Conservation (phyloP, 1,140 invertebrate genomes). For the Dreissena rostriformis region DNA sequence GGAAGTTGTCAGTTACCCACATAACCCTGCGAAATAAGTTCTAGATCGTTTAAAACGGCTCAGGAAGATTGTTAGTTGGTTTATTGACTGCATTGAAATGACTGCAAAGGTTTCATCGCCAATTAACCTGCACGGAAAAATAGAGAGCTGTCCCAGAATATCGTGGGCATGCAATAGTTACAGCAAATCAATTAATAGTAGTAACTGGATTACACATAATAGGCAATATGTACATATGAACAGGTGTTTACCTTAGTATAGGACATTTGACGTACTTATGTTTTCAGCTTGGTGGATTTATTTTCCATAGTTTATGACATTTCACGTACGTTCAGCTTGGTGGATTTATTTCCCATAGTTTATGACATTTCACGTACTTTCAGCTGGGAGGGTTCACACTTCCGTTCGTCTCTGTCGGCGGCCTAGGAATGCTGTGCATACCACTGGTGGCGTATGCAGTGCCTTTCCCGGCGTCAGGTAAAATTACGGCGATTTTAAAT, state of each 20-base stretch:
- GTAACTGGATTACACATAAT: background rate
- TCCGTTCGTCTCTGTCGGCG: constrained; percentile 30
- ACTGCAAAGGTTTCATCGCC: too few relatives aligned
- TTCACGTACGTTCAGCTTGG: too few relatives aligned
- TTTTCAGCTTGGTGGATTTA: constrained; percentile 31
- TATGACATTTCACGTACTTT: too few relatives aligned
- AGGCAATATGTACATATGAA: background rate
- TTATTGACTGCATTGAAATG: too few relatives aligned
- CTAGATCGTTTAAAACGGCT: too few relatives aligned
- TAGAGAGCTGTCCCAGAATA: background rate
- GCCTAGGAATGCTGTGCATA: constrained; percentile 24
- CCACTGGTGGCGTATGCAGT: constrained; percentile 1
- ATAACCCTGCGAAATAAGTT: too few relatives aligned
- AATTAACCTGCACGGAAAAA: background rate
- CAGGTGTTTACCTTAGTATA: background rate
- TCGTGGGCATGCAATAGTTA: background rate
- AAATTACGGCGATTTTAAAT: too few relatives aligned
- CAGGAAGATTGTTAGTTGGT: too few relatives aligned
- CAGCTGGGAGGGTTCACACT: constrained; percentile 36
- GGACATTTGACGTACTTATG: background rate
- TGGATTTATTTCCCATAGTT: too few relatives aligned
- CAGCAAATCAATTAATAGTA: background rate
- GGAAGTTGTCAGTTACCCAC: too few relatives aligned
- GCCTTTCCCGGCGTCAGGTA: constrained; percentile 5
- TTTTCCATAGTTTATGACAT: too few relatives aligned